Base-by-base conservation (phyloP, 1,140 invertebrate species). In the Penaeus vannamei region DNA sequence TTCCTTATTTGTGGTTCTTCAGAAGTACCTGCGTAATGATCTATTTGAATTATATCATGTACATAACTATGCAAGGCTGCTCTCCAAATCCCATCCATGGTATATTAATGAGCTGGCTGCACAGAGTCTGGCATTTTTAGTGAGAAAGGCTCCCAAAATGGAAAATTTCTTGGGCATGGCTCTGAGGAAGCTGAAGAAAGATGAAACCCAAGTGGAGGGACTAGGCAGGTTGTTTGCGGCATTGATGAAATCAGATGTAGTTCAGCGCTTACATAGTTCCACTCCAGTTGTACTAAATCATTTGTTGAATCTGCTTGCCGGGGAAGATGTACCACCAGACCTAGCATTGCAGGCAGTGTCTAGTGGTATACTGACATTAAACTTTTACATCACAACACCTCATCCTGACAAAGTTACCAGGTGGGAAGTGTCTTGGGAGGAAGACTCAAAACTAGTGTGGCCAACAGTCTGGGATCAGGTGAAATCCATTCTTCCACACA, bases 71-170 rank as follows among this genome's bases (percentile, higher is more conserved):
- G 82, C 82, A 22, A 20, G 26, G n/a, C 59, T 89, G 5, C 72
- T 89, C 3, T 77, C 81, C 4, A 36, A 42, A 20, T 26, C 72
- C 46, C 61, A 66, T n/a, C 82, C 82, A 2, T 89, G 87, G 87
- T 89, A 89, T 29, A 89, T 89, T 59, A 89, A 89, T 80, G 87
- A 89, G 32, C 72, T 89, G 46, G 87, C 87, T 66, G 81, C 87
- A 26, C 87, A 89, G 72, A 89, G 66, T 29, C 82, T 89, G 22
- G 59, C n/a, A 32, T 84, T 89, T 59, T 59, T 89, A 36, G 29
- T 89, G 53, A 42, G 82, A 46, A 89, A 89, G 59, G 32, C 79
- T 79, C 80, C 87, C 8, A 79, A 62, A 0, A 77, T 77, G 83
- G 46, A 84, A 19, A 29, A 14, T 4, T 89, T 89, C 69, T 42